Evolutionary conservation across 1,140 invertebrate species (phyloP), one percentile per base, ranked within the genome.

Genomic region (Anagrus nilaparvatae): DNA sequence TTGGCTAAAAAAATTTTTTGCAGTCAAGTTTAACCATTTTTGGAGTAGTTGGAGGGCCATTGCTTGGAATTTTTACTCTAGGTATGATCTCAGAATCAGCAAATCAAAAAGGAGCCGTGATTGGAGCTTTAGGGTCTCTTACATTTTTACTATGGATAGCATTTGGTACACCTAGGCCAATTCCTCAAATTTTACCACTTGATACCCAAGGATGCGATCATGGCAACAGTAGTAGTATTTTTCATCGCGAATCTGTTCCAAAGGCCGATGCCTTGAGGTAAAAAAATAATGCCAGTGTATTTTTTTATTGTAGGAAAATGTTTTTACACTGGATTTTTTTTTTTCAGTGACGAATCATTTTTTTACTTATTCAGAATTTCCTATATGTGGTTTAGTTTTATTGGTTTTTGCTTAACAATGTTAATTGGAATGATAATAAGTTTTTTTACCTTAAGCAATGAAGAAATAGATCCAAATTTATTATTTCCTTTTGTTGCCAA

Each of bases 321-420:
- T 44, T 30, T 42, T 27, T 44, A 39, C 44, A 19, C n/a, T 48
- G 27, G 19, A 17, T 27, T 30, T 39, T 31, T 48, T 49, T 18
- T 35, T 51, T 56, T 49, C 27, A 58, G 55, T 27, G 19, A 24
- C 5, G 44, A 44, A 4, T 46, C 54, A 10, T 52, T 43, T 5
- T 55, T 63, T 20, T 63, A 60, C 39, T 40, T 81, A 1, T 84
- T 87, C 54, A 70, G 78, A 43, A 69, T 95, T 10, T 93, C 89
- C 0, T 95, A 94, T 56, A 76, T 92, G 73, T 95, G 89, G 82
- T 84, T 83, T 57, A 73, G 78, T 5, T 74, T 80, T 0, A 63
- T 87, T 32, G 86, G 82, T 35, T 78, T 84, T 45, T 4, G 73
- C 0, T 53, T 78, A 0, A 78, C 84, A 3, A 53, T 85, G 3